Conservation (phyloP, 2,888 invertebrate genomes). For the Anarsia innoxiella region DNA sequence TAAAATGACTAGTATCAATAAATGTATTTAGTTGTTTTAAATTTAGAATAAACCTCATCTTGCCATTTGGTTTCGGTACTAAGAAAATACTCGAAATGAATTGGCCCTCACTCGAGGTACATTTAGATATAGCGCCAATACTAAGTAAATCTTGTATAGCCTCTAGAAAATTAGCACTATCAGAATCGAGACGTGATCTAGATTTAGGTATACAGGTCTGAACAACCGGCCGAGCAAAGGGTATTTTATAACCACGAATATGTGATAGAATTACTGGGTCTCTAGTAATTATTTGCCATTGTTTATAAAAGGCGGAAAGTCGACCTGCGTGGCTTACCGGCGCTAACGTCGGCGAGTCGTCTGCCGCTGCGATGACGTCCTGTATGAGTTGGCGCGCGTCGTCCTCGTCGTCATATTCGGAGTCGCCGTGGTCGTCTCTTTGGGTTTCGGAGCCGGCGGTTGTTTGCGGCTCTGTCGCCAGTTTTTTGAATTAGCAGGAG, state of each 20-base stretch:
- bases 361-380: neutral
- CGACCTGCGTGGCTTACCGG: constrained; percentile 5
- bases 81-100: constrained; percentile 9
- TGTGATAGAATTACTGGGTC: constrained; percentile 3
- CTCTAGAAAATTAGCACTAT: neutral
- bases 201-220: neutral
- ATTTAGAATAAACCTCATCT: constrained; percentile 9
- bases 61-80: constrained; percentile 11
- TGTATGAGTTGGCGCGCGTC: constrained; percentile 7
- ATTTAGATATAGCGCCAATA: constrained; percentile 7
- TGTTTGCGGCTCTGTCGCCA: neutral
- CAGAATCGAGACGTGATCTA: too few relatives aligned
- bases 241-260: constrained; percentile 9
- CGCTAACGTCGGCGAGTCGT: constrained; percentile 3
- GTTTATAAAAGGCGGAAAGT: constrained; percentile 5
- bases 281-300: constrained; percentile 8
- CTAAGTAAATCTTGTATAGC: constrained; percentile 3
- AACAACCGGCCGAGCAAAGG: neutral
- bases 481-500: neutral
- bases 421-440: too few relatives aligned
- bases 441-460: neutral
- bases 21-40: constrained; percentile 7
- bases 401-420: neutral
- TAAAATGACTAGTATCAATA: constrained; percentile 10
- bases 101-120: constrained; percentile 5